Conservation (phyloP, 2,113 vertebrate genomes). For the Hipposideros armiger region DNA sequence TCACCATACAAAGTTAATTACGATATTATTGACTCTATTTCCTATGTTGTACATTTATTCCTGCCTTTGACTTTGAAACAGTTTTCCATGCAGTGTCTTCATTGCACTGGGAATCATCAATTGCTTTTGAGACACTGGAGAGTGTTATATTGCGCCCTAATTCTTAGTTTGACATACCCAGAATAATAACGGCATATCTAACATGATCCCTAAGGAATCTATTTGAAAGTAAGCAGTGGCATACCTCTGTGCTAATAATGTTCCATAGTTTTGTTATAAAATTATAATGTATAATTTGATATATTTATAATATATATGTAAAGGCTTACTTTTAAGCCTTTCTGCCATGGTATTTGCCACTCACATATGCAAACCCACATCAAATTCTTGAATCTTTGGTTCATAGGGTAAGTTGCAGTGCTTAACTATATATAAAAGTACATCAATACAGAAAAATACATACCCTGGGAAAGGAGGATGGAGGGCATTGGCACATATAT, state of each 20-base stretch:
- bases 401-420: neutral
- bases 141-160: neutral
- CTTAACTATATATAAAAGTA: conserved; percentile 5
- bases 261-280: conserved; percentile 2
- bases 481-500: neutral
- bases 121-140: neutral
- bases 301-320: neutral
- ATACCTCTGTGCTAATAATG: neutral
- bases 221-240: conserved; percentile 3
- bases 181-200: neutral
- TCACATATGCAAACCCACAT: neutral
- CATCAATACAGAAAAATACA: neutral
- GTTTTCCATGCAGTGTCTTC: neutral
- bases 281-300: neutral
- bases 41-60: neutral
- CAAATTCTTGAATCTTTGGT: neutral
- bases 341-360: neutral
- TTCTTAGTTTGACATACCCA: neutral
- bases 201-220: neutral
- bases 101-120: neutral
- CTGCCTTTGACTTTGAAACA: conserved; percentile 41
- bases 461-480: neutral
- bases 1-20: neutral
- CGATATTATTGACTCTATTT: neutral
- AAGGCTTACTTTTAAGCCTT: conserved; percentile 18